A percentile compares a stretch with the other conserved stretches of the same genome.
phyloP scores from a whole-genome alignment of 2,888 invertebrate species.

The Plemyria rubiginata region DNA sequence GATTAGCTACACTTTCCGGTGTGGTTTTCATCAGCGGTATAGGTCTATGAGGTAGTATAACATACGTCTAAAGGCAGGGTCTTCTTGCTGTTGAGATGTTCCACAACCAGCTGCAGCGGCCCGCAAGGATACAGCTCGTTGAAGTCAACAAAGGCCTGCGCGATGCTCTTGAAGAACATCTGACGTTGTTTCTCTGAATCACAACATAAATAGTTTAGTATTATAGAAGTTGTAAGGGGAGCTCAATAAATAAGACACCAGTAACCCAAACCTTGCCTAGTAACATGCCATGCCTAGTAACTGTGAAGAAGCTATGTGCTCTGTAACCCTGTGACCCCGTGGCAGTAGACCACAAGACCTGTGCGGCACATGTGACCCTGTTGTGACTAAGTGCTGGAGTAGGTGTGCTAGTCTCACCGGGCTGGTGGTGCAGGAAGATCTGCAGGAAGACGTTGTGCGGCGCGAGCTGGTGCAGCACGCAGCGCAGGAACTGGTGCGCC shows the following conservation, averaged over 20 bases:
- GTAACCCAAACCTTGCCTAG: too few relatives aligned
- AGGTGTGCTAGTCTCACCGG: conserved; percentile 80
- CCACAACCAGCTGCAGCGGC: conserved; percentile 95
- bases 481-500: conserved; percentile 98
- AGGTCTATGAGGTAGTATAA: neutral
- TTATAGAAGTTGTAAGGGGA: too few relatives aligned
- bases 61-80: conserved; percentile 75
- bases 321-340: too few relatives aligned
- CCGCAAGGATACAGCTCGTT: conserved; percentile 97
- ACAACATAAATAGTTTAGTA: neutral
- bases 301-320: too few relatives aligned
- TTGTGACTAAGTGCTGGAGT: too few relatives aligned
- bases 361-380: too few relatives aligned
- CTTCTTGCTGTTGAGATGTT: conserved; percentile 84
- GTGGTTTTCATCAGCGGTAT: too few relatives aligned
- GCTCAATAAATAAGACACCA: too few relatives aligned
- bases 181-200: conserved; percentile 87
- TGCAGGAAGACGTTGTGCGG: conserved; percentile 98
- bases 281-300: too few relatives aligned
- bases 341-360: too few relatives aligned
- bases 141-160: conserved; percentile 97
- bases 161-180: conserved; percentile 97
- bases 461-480: conserved; percentile 97
- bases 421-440: conserved; percentile 95
- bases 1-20: too few relatives aligned